Evolutionary conservation across 2,113 vertebrate genomes (phyloP).

Genomic region (Pimephales promelas): DNA sequence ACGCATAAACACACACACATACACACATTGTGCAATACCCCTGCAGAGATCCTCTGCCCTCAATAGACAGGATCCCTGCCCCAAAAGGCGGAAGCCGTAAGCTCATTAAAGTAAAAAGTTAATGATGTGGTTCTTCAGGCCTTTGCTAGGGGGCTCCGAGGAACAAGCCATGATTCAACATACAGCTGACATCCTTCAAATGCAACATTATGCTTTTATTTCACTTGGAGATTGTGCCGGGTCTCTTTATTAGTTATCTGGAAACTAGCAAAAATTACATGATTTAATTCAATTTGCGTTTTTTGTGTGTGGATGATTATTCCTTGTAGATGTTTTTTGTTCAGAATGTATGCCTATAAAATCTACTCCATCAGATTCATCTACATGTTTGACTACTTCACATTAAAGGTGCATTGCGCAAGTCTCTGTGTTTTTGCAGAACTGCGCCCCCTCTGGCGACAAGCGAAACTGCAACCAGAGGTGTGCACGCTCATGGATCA

Average conservation of each 20-base stretch:
- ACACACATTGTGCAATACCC: conserved; percentile 27
- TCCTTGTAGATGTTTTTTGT: neutral
- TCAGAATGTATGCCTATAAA: neutral
- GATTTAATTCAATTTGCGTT: neutral
- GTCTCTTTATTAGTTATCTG: neutral
- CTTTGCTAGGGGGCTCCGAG: conserved; percentile 21
- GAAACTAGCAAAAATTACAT: neutral
- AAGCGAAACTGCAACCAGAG: no score
- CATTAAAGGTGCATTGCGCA: no score
- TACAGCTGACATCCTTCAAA: neutral
- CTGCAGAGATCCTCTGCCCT: conserved; percentile 43
- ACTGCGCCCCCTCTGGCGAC: no score
- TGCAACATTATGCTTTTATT: conserved; percentile 4
- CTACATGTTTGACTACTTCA: conserved; percentile 15
- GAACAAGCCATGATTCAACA: conserved; percentile 9
- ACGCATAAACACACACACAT: conserved; percentile 31
- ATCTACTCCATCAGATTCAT: no score
- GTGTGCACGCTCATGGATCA: no score
- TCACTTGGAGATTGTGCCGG: neutral
- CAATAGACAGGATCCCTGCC: conserved; percentile 47
- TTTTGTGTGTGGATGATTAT: neutral
- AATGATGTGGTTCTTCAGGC: conserved; percentile 53
- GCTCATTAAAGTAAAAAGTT: conserved; percentile 44
- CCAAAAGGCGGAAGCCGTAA: conserved; percentile 44
- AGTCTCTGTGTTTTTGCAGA: no score